These are phyloP conservation scores for Gnathochromis pfefferi DNA, from an alignment of 2,113 vertebrate genomes.

Conservation along the genomic window DNA sequence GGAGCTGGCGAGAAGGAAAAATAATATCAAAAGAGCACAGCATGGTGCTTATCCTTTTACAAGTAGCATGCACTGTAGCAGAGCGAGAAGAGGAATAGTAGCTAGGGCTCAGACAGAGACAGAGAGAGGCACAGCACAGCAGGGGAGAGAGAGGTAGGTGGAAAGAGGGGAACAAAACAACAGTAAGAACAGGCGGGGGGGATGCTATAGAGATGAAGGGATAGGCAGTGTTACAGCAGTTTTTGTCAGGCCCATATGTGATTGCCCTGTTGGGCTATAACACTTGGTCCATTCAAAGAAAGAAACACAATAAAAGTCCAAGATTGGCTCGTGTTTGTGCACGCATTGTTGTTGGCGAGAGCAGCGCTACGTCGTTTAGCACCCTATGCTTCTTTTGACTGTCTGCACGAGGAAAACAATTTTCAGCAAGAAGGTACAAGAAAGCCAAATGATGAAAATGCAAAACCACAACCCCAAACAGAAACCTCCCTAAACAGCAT, in stretches of 20 bases:
- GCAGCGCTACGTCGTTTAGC: background rate
- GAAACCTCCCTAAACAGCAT: constrained; percentile 26
- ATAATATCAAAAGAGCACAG: constrained; percentile 64
- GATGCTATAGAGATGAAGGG: constrained; percentile 14
- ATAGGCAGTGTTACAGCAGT: constrained; percentile 23
- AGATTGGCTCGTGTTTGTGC: background rate
- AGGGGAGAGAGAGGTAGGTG: constrained; percentile 35
- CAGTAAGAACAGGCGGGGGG: constrained; percentile 17
- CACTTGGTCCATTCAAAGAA: background rate
- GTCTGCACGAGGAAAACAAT: background rate
- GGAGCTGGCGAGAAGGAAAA: constrained; percentile 49
- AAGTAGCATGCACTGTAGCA: constrained; percentile 54
- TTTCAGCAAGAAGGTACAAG: background rate
- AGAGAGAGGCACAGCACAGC: constrained; percentile 39
- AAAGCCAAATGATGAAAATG: constrained; percentile 26
- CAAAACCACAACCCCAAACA: constrained; percentile 30
- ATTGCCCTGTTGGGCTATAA: constrained; percentile 23
- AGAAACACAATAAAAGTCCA: background rate
- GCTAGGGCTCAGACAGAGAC: constrained; percentile 36
- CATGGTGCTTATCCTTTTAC: constrained; percentile 58
- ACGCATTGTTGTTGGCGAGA: background rate
- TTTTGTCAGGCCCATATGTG: constrained; percentile 10
- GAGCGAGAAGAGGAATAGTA: constrained; percentile 44
- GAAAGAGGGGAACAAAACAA: constrained; percentile 39
- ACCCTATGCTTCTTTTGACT: background rate